A percentile compares a stretch with the other conserved stretches of the same genome.
Conservation (phyloP, 2,113 vertebrate genomes). For the Argyrosomus japonicus region DNA sequence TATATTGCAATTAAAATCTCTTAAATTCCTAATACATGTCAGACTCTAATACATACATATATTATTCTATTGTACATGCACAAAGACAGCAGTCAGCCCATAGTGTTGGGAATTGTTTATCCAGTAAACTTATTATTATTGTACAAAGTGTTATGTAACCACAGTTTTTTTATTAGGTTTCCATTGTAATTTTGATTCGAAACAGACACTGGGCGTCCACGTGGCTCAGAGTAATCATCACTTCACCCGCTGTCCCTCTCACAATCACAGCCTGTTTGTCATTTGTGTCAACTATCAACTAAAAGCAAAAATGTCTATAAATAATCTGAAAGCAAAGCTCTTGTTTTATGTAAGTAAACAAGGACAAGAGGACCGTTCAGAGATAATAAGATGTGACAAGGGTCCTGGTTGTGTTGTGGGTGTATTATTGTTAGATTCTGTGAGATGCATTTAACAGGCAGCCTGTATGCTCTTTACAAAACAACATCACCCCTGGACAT, state of each 20-base stretch:
- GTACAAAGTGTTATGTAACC: conserved; percentile 52
- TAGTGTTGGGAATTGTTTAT: conserved; percentile 10
- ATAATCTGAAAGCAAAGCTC: conserved; percentile 25
- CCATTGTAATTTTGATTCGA: conserved; percentile 51
- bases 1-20: neutral
- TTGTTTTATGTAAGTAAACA: conserved; percentile 36
- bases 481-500: conserved; percentile 18
- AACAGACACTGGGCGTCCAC: conserved; percentile 30
- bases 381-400: conserved; percentile 23
- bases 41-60: neutral
- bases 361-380: conserved; percentile 6
- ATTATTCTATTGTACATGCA: neutral
- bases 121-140: conserved; percentile 20
- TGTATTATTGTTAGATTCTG: conserved; percentile 34
- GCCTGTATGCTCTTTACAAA: conserved; percentile 25
- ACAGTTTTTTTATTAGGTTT: conserved; percentile 28
- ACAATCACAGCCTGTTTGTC: conserved; percentile 11
- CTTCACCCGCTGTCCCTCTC: conserved; percentile 13
- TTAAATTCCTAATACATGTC: neutral
- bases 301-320: conserved; percentile 21
- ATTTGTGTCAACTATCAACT: conserved; percentile 23
- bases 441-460: conserved; percentile 28
- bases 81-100: neutral
- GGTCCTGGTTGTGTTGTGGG: conserved; percentile 38
- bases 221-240: conserved; percentile 26